A percentile compares a stretch with the other conserved stretches of the same genome.
These are phyloP conservation scores for Deroptyus accipitrinus DNA, from an alignment of 2,113 vertebrate species.

Conservation along the genomic window DNA sequence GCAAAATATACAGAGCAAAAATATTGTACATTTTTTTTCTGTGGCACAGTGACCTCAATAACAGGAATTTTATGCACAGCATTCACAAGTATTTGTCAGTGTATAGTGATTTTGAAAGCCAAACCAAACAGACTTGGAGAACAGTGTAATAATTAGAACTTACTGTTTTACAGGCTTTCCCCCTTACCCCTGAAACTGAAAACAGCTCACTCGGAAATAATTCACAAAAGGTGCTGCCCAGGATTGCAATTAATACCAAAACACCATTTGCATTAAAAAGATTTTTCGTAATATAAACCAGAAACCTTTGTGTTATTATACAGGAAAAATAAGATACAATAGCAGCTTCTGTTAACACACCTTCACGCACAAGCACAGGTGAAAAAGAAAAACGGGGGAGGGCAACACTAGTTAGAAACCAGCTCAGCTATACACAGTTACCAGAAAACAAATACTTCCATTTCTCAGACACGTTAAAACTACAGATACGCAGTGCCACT, in stretches of 20 bases:
- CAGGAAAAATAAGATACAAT: not conserved
- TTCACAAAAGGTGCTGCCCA: not conserved
- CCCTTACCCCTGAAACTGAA: not conserved
- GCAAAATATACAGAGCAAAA: not conserved
- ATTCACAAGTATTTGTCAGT: not conserved
- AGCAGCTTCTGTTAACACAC: not conserved
- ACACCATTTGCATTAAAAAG: not conserved
- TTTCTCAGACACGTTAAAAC: not conserved
- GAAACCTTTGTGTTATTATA: not conserved
- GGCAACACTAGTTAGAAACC: not conserved
- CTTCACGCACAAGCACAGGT: not conserved
- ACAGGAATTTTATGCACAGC: not conserved
- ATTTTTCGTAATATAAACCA: not conserved
- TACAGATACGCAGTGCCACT: not conserved
- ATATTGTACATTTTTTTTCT: not conserved
- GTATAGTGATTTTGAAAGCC: not conserved
- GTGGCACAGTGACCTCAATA: not conserved
- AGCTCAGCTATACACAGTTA: not conserved
- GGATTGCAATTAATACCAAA: not conserved
- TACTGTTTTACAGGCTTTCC: not conserved
- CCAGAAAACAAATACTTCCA: not conserved
- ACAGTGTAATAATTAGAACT: not conserved
- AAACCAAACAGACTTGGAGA: not conserved
- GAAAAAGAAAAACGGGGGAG: accelerated
- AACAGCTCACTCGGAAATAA: not conserved